Percentiles rank a stretch among this genome's conserved stretches.
Conservation (phyloP, 2,888 invertebrate genomes). For the Sarcophaga subvicina region DNA sequence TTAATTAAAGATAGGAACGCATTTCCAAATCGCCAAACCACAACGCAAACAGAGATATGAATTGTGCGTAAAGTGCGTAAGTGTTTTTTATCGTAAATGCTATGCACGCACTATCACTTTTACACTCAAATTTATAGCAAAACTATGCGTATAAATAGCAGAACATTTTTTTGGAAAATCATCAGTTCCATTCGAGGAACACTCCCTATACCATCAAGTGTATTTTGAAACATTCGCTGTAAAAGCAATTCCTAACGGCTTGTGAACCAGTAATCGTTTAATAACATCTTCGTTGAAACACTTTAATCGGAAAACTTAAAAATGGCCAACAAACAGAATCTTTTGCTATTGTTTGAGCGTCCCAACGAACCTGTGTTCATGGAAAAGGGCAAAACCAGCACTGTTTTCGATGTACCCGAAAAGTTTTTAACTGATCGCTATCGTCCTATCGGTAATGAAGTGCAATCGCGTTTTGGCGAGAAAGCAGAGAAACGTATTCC, state of each 20-base stretch:
- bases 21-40: background rate
- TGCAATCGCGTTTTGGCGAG: slow-evolving; percentile 84
- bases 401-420: slow-evolving; percentile 85
- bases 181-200: background rate
- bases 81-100: background rate
- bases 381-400: slow-evolving; percentile 86
- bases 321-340: slow-evolving; percentile 77
- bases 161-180: background rate
- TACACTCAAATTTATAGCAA: background rate
- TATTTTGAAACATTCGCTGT: background rate
- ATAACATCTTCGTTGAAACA: slow-evolving; percentile 35
- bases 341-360: slow-evolving; percentile 88
- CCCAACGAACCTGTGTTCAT: slow-evolving; percentile 90
- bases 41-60: background rate
- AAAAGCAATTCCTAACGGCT: background rate
- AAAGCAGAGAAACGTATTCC: slow-evolving; percentile 83
- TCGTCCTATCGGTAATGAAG: slow-evolving; percentile 82
- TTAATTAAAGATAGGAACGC: background rate
- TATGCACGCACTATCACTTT: background rate
- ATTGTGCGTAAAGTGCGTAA: background rate
- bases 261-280: background rate
- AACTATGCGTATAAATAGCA: background rate
- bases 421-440: slow-evolving; percentile 85
- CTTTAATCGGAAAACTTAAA: background rate
- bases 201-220: background rate